phyloP scores from a whole-genome alignment of 2,113 vertebrate species.

The Pristiophorus japonicus region DNA sequence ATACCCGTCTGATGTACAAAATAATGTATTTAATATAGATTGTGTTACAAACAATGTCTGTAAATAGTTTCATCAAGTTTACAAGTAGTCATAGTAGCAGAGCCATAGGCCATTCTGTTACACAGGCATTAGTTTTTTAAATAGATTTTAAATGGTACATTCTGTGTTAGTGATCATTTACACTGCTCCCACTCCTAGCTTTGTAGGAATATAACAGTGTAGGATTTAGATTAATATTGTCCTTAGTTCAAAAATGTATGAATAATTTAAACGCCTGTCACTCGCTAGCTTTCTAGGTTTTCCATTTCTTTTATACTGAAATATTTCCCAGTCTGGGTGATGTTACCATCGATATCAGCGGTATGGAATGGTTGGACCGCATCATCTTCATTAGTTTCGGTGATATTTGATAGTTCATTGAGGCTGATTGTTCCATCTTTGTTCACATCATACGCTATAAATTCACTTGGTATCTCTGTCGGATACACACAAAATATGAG shows the following conservation, averaged over 20 bases:
- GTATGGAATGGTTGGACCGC: slow-evolving; percentile 20
- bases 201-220: too few relatives aligned
- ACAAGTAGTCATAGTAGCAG: neutral
- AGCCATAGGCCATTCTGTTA: neutral
- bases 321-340: neutral
- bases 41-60: neutral
- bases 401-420: slow-evolving; percentile 34
- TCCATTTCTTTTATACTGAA: neutral
- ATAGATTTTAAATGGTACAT: neutral
- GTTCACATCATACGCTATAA: slow-evolving; percentile 35
- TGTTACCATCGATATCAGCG: slow-evolving; percentile 28
- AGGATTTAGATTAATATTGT: neutral
- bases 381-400: slow-evolving; percentile 33
- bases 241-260: neutral
- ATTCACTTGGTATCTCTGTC: slow-evolving; percentile 32
- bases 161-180: neutral
- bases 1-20: neutral
- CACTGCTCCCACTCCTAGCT: neutral
- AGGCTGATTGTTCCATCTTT: slow-evolving; percentile 34
- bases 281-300: neutral
- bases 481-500: slow-evolving; percentile 14
- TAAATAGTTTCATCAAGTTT: neutral
- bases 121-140: neutral
- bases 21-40: neutral
- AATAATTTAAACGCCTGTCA: neutral